Evolutionary conservation across 1,140 invertebrate species (phyloP).

Genomic region (Bilobella aurantiaca): DNA sequence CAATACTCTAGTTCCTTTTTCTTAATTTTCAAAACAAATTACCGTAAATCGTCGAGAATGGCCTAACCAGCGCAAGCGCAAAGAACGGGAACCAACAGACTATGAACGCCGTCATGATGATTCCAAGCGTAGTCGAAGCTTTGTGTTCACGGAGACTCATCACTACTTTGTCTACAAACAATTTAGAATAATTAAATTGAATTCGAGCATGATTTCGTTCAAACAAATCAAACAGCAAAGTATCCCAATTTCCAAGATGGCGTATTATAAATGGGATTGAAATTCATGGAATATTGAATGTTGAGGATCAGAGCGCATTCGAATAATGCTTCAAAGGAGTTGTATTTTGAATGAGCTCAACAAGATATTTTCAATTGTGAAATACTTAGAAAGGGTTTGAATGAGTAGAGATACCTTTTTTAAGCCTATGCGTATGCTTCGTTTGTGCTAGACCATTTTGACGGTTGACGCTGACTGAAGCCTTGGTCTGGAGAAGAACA

Average conservation of each 20-base stretch:
- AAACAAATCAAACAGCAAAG: no score
- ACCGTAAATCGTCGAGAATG: slow-evolving; percentile 49
- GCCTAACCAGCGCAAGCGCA: slow-evolving; percentile 73
- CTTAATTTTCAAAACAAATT: not conserved
- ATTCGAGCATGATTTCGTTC: no score
- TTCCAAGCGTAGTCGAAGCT: slow-evolving; percentile 88
- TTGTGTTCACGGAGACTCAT: slow-evolving; percentile 58
- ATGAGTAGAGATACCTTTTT: not conserved
- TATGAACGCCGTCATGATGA: slow-evolving; percentile 94
- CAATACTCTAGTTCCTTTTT: not conserved
- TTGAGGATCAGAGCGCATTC: no score
- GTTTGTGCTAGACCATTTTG: not conserved
- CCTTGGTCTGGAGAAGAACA: slow-evolving; percentile 1
- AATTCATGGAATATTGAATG: no score
- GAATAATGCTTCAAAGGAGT: no score
- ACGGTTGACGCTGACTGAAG: slow-evolving; percentile 5
- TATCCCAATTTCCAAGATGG: no score
- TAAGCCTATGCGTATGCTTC: not conserved
- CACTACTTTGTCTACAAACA: slow-evolving; percentile 27
- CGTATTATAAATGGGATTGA: no score
- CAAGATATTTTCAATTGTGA: no score
- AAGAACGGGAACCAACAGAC: slow-evolving; percentile 97
- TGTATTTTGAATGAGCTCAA: no score
- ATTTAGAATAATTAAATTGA: no score
- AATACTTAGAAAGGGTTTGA: no score